phyloP scores from a whole-genome alignment of 2,797 vertebrate species.

The Dicrostonyx torquatus region DNA sequence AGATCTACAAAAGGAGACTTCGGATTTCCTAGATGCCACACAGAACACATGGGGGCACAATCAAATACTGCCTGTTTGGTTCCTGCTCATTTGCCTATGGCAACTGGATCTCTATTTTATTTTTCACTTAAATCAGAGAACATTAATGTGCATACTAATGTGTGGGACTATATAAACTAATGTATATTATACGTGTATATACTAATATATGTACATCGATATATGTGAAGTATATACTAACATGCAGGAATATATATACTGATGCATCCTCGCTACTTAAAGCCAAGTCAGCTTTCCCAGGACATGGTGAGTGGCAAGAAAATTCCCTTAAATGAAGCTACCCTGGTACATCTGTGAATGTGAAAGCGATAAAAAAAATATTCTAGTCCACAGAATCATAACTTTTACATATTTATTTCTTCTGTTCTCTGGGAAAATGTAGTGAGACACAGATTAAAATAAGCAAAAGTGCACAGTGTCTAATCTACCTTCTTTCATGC shows the following conservation, averaged over 20 bases:
- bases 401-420: neutral
- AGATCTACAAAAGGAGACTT: neutral
- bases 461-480: neutral
- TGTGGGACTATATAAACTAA: neutral
- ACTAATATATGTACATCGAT: neutral
- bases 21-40: neutral
- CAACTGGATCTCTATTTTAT: neutral
- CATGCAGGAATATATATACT: neutral
- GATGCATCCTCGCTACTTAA: neutral
- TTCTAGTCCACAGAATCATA: neutral
- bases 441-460: neutral
- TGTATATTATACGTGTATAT: neutral
- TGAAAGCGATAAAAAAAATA: neutral
- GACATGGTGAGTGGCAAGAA: neutral
- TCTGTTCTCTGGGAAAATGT: neutral
- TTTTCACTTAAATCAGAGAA: neutral
- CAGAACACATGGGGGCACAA: neutral
- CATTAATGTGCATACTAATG: neutral
- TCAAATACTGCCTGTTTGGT: neutral
- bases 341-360: neutral
- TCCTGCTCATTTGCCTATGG: neutral
- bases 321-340: neutral
- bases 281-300: neutral
- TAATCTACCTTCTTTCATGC: neutral
- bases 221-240: neutral